A percentile compares a stretch with the other conserved stretches of the same genome.
Evolutionary conservation across 2,888 invertebrate species (phyloP).

Genomic region (Panzeria rudis): DNA sequence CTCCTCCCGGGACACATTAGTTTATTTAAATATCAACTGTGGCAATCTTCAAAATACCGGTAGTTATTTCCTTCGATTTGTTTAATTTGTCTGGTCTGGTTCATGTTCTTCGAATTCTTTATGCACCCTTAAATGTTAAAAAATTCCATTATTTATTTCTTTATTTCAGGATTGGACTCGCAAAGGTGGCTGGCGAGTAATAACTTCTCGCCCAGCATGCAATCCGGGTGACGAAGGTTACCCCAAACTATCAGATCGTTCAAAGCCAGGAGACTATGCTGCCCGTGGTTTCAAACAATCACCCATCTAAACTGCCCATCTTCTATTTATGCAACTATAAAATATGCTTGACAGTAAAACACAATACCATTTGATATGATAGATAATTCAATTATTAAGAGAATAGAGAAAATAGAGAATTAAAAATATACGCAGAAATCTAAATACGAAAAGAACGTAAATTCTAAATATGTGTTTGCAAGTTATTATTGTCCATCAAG

Average conservation of each 20-base stretch:
- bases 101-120: no score
- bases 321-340: conserved; percentile 20
- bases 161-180: conserved; percentile 89
- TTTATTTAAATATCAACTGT: no score
- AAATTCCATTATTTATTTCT: not conserved
- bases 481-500: not conserved
- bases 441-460: not conserved
- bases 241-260: conserved; percentile 86
- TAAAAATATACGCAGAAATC: conserved; percentile 21
- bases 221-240: conserved; percentile 89
- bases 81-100: no score
- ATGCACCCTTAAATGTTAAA: not conserved
- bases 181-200: conserved; percentile 89
- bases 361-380: conserved; percentile 29
- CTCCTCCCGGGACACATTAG: no score
- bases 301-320: conserved; percentile 75
- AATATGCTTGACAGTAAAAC: conserved; percentile 50
- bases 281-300: conserved; percentile 89
- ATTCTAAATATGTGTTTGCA: not conserved
- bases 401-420: conserved; percentile 39
- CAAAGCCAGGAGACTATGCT: conserved; percentile 87
- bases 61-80: no score
- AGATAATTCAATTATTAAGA: conserved; percentile 45
- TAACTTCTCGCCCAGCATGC: conserved; percentile 85
- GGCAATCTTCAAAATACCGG: no score